Conservation (phyloP, 2,888 invertebrate genomes). For the Mesoligia furuncula region DNA sequence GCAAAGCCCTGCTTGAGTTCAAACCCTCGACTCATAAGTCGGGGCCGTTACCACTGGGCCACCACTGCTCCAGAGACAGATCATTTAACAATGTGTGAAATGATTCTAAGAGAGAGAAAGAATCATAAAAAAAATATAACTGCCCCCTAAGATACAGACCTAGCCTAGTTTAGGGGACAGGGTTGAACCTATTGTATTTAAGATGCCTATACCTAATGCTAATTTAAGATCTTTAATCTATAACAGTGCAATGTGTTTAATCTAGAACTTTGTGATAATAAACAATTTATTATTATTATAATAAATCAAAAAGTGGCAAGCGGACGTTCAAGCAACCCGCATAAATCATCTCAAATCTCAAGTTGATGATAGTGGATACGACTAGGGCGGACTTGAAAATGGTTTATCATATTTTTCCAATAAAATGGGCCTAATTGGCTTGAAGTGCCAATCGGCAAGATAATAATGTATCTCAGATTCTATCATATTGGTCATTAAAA, state of each 20-base stretch:
- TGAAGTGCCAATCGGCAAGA: slow-evolving; percentile 1
- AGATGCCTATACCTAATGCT: too few species aligned
- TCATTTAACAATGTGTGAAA: neutral
- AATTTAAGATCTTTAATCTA: too few species aligned
- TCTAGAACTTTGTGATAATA: too few species aligned
- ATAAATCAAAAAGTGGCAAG: slow-evolving; percentile 12
- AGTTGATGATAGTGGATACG: slow-evolving; percentile 32
- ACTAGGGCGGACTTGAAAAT: slow-evolving; percentile 15
- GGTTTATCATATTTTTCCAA: slow-evolving; percentile 31
- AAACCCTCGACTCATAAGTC: too few species aligned
- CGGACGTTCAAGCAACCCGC: neutral
- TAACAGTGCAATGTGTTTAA: too few species aligned
- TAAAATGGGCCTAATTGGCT: slow-evolving; percentile 18
- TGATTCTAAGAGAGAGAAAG: neutral
- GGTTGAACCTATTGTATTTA: too few species aligned
- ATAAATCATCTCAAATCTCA: slow-evolving; percentile 34
- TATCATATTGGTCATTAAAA: neutral
- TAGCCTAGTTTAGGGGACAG: too few species aligned
- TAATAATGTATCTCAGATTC: slow-evolving; percentile 23
- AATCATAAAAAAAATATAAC: neutral
- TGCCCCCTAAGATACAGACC: too few species aligned
- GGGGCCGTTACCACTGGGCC: neutral
- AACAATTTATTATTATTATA: too few species aligned
- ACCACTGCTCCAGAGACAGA: neutral
- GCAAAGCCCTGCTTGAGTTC: neutral